Evolutionary conservation across 1,140 invertebrate species (phyloP), one percentile per base, ranked within the genome.

Genomic region (Anastrepha ludens): DNA sequence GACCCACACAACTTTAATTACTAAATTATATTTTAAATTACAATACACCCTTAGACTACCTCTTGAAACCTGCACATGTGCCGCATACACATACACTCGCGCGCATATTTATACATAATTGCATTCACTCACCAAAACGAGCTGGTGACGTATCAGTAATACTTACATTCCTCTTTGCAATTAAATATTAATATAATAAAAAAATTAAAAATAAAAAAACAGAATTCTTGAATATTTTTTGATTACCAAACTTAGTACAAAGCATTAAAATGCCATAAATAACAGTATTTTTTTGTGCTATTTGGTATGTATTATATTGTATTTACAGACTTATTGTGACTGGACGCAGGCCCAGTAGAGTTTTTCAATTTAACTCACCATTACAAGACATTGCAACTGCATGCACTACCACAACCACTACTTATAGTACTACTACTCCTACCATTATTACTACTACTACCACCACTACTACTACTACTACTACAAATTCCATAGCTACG

Each of bases 321-420:
- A 86, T 88, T 85, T 91, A 74, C 91, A 93, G 92, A 90, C 92
- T 93, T 55, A 90, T 93, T 89, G 89, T 90, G 87, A 93, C 91
- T 88, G 92, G 92, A 89, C 92, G 92, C 89, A 92, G 92, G 87
- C 92, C 92, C 78, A 93, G 92, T 93, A 91, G 90, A 91, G 88
- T 93, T 88, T 90, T 93, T 88, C 91, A 91, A 89, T 90, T 90
- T 90, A 93, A 90, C 90, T 90, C 92, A 88, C 89, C 88, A 50
- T 62, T 86, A 59, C 65, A 64, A 88, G 86, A 87, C 15, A 87
- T 87, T 41, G 39, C 58, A 85, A 55, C 1, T 60, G 39, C 78
- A 64, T 85, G 50, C 3, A 47, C 44, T 70, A 70, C 78, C 8
- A 86, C 70, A 81, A 70, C 88, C 67, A 67, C n/a, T 58, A 78